Evolutionary conservation across 2,888 invertebrate species (phyloP), one percentile per base, ranked within the genome.

Genomic region (Drosophila kambysellisi): DNA sequence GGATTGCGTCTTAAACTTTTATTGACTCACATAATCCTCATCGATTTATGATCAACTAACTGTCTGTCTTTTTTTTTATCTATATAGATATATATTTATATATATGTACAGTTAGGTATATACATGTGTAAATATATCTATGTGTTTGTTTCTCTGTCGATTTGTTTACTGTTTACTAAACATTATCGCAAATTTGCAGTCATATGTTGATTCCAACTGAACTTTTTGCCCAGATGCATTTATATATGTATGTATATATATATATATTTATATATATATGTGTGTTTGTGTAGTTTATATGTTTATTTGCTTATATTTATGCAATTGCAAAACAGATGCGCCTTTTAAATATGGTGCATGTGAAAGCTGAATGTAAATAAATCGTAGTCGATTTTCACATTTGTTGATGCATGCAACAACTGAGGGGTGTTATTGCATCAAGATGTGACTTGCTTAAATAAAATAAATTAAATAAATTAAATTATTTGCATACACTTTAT

Each of bases 91-190:
- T 57, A 12, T 11, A 15, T 25, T 6, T 64, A 20, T 37, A 8
- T 20, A 20, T 39, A 2, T 33, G 15, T 15, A 20, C 60, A 9
- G 29, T 1, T 15, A 29, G 52, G 35, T 63, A 12, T 60, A 11
- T 43, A 0, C 43, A 0, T 67, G 3, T 32, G 29, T 48, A 20
- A 52, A 12, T 73, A 15, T 20, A 33, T 59, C 17, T 48, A 20
- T 63, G 59, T 79, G 41, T 71, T 53, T 82, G 56, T 52, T 65
- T 51, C 50, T 70, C 54, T 58, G 70, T 39, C 70, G 79, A 76
- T 85, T 85, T 85, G 91, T 85, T 85, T 85, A 85, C 91, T 90
- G 87, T 82, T 80, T 79, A 71, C 76, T 70, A 79, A 82, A 84
- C 68, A 84, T 84, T 71, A 59, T 66, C 65, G 58, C 82, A 68